Base-by-base conservation (phyloP, 2,797 vertebrate genomes). In the Phrynocephalus vlangalii region DNA sequence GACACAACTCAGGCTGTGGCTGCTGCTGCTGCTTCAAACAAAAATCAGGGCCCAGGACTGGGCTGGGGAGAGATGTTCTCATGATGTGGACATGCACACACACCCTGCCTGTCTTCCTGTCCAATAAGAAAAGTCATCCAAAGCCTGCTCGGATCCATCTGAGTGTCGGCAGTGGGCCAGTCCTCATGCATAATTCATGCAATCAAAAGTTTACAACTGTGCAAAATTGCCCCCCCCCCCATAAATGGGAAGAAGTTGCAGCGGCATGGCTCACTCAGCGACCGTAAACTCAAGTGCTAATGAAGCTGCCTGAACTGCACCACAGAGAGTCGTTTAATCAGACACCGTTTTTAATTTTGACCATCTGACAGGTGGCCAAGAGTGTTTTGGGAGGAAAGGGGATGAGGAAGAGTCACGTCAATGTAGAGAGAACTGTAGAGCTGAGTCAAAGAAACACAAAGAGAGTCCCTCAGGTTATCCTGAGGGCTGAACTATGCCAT, bases 151-250 rank as follows among this genome's bases (percentile, higher is more conserved):
- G 92, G 90, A 94, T 91, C 88, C 90, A 52, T 88, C 94, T 76
- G 75, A 93, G 86, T 70, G 90, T 67, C 72, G 73, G 83, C 86
- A 90, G 67, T 89, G 95, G 95, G 94, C 92, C 93, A 94, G 86
- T 83, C 83, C 84, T 96, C 91, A 96, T 97, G 94, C 87, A 95
- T 96, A 96, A 97, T 96, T 96, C 94, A 97, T 96, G 91, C 63
- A 96, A 97, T 97, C 95, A 97, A 94, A 97, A 95, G 88, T 96
- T 96, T 96, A 92, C 92, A 91, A 95, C 91, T 92, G 87, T 93
- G 91, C 60, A 94, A 94, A 95, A 95, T 95, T 96, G 93, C 87
- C 50, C 94, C 89, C 94, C 9, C 52, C 93, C 90, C 92, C 56
- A 13, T 92, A 95, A 92, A 89, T 93, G 92, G 85, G 94, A 90